Base-by-base conservation (phyloP, 1,140 invertebrate species). In the Drosophila sucinea region DNA sequence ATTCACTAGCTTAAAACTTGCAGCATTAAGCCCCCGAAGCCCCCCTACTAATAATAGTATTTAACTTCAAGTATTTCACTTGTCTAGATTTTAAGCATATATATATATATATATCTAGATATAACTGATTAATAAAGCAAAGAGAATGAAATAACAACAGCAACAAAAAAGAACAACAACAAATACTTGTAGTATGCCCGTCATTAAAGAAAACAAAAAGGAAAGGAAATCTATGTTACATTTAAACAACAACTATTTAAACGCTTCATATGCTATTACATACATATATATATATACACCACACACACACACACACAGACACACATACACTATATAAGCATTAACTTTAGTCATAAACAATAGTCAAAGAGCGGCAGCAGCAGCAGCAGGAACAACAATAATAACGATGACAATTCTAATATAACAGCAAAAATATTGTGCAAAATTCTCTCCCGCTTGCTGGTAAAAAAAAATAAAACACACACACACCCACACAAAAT, bases 301-400 rank as follows among this genome's bases (percentile, higher is more conserved):
- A 41, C 40, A 51, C 2, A 51, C 23, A 44, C 7, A 51, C 23
- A 51, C 2, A 62, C n/a, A 62, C 60, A 62, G 30, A 65, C 61
- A 72, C 41, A 70, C 35, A 70, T 47, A 68, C 17, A 67, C 55
- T 54, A 69, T 61, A 66, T 57, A 76, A 60, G 68, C 75, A 85
- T 85, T 86, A 86, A 81, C 73, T 84, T 83, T 87, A 87, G 84
- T 87, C 83, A 83, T 83, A 83, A 51, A 83, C 80, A 83, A 87
- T 89, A 89, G 83, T 89, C 83, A 87, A 73, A 70, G 77, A 79
- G 73, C 67, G 72, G 67, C 62, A 66, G 70, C 66, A 79, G 66
- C 67, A 66, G 70, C 66, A 70, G 67, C 62, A 66, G 70, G 60
- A 79, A 68, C 67, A 66, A 58, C 61, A 75, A 25, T 58, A 70